phyloP scores from a whole-genome alignment of 2,113 vertebrate genomes.

The Phrynocephalus versicolor region DNA sequence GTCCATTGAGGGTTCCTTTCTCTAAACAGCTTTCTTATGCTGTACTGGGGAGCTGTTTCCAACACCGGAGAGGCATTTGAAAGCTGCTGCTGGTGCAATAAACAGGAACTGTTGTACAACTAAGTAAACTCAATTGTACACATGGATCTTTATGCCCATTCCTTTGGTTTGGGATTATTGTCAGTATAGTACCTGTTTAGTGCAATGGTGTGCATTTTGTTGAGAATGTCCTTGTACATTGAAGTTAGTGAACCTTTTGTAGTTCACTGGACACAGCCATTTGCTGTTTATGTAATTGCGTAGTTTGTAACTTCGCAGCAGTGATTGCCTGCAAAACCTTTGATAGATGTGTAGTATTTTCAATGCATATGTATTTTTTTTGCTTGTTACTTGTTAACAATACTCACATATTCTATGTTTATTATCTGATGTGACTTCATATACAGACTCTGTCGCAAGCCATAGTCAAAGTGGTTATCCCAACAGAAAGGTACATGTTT shows the following conservation, averaged over 20 bases:
- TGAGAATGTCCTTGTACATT: slow-evolving; percentile 79
- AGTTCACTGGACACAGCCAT: slow-evolving; percentile 78
- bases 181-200: slow-evolving; percentile 76
- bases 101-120: background rate
- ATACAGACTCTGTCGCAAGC: slow-evolving; percentile 99
- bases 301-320: slow-evolving; percentile 85
- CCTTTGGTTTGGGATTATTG: slow-evolving; percentile 35
- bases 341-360: slow-evolving; percentile 89
- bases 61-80: background rate
- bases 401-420: slow-evolving; percentile 99
- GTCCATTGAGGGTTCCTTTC: slow-evolving; percentile 4
- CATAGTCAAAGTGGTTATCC: slow-evolving; percentile 99
- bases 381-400: slow-evolving; percentile 99
- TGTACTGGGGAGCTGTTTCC: slow-evolving; percentile 2
- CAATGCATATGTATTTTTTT: slow-evolving; percentile 98
- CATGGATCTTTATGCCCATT: background rate
- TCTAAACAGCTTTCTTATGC: background rate
- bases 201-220: slow-evolving; percentile 79
- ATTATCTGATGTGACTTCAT: slow-evolving; percentile 99
- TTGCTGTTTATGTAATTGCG: slow-evolving; percentile 81
- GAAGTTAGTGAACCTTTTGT: slow-evolving; percentile 77
- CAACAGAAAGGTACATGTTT: slow-evolving; percentile 99
- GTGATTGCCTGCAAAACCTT: slow-evolving; percentile 87
- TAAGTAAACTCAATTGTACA: slow-evolving; percentile 3
- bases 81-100: slow-evolving; percentile 6